A percentile compares a stretch with the other conserved stretches of the same genome.
Conservation (phyloP, 2,797 vertebrate genomes). For the Poecilia picta region DNA sequence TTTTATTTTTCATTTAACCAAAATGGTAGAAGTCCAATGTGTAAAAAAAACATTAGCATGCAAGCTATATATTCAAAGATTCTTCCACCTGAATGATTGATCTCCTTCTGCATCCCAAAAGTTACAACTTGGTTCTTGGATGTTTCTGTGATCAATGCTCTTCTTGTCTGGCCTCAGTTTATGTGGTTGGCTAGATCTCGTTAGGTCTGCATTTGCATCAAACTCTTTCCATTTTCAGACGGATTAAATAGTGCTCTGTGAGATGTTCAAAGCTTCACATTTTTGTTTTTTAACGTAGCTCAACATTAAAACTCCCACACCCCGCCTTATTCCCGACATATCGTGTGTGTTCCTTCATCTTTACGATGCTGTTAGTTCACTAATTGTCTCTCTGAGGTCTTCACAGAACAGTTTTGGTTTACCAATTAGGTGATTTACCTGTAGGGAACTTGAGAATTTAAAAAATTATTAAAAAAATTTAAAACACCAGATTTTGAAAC, state of each 20-base stretch:
- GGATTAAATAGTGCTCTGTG: background rate
- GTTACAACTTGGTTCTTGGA: background rate
- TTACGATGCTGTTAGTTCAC: background rate
- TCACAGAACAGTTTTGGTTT: background rate
- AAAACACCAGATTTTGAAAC: background rate
- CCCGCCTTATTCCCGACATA: background rate
- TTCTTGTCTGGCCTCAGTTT: background rate
- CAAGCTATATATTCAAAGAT: background rate
- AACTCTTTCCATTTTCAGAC: background rate
- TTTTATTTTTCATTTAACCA: background rate
- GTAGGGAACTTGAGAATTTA: background rate
- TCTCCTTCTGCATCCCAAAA: background rate
- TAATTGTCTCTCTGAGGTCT: constrained; percentile 1
- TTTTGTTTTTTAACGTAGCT: background rate
- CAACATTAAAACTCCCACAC: background rate
- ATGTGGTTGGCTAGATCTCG: background rate
- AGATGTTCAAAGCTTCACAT: background rate
- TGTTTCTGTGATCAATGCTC: background rate
- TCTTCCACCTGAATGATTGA: background rate
- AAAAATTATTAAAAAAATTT: background rate
- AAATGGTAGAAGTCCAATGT: background rate
- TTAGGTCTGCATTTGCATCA: background rate
- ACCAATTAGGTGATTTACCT: background rate
- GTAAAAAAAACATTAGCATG: background rate
- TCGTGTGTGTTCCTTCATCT: background rate